These are phyloP conservation scores for Trogon surrucura DNA, from an alignment of 2,113 vertebrate genomes.

Conservation along the genomic window DNA sequence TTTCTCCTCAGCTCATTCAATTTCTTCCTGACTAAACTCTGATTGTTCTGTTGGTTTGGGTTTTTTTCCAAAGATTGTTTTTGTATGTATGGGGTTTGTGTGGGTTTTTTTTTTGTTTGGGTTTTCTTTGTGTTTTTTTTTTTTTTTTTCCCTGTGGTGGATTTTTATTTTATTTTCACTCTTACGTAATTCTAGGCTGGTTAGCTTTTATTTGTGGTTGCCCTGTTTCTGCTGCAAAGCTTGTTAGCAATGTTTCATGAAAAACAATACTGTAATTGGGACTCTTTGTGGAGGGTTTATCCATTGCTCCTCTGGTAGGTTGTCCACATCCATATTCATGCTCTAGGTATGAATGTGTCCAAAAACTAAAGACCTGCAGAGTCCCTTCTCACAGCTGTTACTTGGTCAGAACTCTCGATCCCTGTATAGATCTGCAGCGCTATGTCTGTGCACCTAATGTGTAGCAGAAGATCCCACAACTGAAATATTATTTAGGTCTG, in stretches of 20 bases:
- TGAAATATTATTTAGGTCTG: neutral
- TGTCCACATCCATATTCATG: neutral
- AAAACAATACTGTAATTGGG: neutral
- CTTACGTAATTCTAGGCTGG: neutral
- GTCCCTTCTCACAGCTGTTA: neutral
- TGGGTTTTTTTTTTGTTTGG: too few relatives aligned
- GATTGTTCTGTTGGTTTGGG: neutral
- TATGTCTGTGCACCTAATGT: neutral
- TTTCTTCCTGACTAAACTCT: neutral
- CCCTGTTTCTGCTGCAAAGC: neutral
- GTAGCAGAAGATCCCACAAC: neutral
- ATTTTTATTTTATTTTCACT: neutral
- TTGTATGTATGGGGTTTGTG: neutral
- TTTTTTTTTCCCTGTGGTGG: neutral
- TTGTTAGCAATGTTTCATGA: neutral
- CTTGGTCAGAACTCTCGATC: neutral
- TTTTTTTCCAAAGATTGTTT: neutral
- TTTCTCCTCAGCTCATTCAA: neutral
- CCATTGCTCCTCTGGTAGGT: neutral
- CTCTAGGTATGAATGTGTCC: neutral
- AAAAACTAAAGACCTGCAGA: neutral
- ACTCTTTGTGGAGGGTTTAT: neutral
- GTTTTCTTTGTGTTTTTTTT: too few relatives aligned
- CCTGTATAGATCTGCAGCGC: neutral
- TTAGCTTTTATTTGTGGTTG: conserved; percentile 10